Base-by-base conservation (phyloP, 2,888 invertebrate species). In the Lypha dubia region DNA sequence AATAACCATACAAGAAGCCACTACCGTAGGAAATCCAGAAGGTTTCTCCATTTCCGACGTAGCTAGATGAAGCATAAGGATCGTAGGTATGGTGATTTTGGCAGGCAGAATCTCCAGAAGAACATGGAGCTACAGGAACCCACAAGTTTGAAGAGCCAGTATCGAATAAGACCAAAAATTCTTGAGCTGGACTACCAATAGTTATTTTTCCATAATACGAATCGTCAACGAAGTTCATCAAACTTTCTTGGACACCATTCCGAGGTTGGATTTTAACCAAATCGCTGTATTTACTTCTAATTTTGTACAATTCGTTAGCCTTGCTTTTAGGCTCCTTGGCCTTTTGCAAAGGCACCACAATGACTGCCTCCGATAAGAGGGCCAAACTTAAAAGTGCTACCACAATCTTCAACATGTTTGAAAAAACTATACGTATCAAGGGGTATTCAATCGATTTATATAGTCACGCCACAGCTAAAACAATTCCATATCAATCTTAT, bases 41-140 rank as follows among this genome's bases (percentile, higher is more conserved):
- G 84, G 94, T 93, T 4, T 98, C 97, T 86, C 98, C 98, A 93
- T 99, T 99, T 87, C 94, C 92, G 88, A 94, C 93, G 93, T 98
- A 99, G 0, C 96, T 94, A 51, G 93, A 93, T 0, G 99, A 99
- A 90, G 95, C 95, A 83, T 92, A 93, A 88, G 96, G 95, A 93
- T 99, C 96, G 93, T 99, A 99, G 93, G 98, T 98, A 91, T 97
- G 96, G 93, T 99, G 99, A 95, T 94, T 92, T 97, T 97, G 93
- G 93, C 98, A 98, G 62, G 99, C 99, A 87, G 98, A 96, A 92
- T 98, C 98, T 79, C 96, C 96, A 91, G 94, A 94, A 90, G 96
- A 95, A 92, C 99, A 99, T 91, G 97, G 96, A 93, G 98, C 97
- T 35, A 98, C 98, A 13, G 99, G 99, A 81, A 99, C 95, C 99